Base-by-base conservation (phyloP, 2,888 invertebrate species). In the Syrista parreyssii region DNA sequence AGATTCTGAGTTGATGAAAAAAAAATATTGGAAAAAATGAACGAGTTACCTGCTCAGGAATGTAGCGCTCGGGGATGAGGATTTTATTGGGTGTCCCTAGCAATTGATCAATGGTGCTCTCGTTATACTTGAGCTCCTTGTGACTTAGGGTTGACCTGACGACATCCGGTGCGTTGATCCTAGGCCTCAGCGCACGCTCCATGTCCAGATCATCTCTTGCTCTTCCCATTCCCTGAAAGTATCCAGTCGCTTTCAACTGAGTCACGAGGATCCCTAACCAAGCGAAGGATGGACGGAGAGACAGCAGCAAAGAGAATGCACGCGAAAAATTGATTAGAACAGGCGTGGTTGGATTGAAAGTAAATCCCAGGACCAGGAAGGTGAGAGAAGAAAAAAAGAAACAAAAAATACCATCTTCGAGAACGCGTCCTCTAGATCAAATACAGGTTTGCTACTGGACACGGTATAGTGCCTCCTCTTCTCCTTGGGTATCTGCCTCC, bases 71-170 rank as follows among this genome's bases (percentile, higher is more conserved):
- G 0, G 98, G 98, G 86, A 98, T 98, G 81, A 96, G 93, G 84
- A 98, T 98, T 92, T 98, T 98, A 91, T 96, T 96, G 23, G 98
- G 98, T 30, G 97, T 96, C 74, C 96, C 96, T 55, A 98, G 92
- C 86, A 98, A 93, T 89, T 95, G 96, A 90, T 98, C 98, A 83
- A 98, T 98, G 74, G 97, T 97, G 84, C 94, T 95, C 88, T 96
- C 95, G 77, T 96, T 96, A 87, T 95, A 95, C 82, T 95, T 94
- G 77, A 94, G 92, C 87, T 95, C 95, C 84, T 93, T 93, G 82
- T 92, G 93, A 83, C 93, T 93, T 80, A 97, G 90, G 0, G 97
- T 97, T 0, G 97, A 97, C 71, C 97, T 94, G 4, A 97, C 97
- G 71, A 97, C 97, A 91, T 97, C 97, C 0, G 97, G 97, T 1